phyloP scores from a whole-genome alignment of 2,888 invertebrate species.

The Clistopyga incitator region DNA sequence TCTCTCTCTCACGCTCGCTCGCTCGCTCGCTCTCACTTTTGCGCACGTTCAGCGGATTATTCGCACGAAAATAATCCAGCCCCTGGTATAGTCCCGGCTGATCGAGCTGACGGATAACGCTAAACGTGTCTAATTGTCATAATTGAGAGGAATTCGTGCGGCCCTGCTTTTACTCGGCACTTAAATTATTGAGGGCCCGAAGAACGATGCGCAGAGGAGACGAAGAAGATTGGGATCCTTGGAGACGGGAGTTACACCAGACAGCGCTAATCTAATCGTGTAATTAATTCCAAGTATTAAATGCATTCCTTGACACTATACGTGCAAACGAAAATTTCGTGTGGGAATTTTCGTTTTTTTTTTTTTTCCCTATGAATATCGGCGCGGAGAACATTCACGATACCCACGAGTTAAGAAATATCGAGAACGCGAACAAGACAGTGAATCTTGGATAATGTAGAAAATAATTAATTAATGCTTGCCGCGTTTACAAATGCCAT shows the following conservation, averaged over 20 bases:
- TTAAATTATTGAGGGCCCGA: background rate
- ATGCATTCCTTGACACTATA: slow-evolving; percentile 1
- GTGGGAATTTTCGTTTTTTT: background rate
- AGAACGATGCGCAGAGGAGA: background rate
- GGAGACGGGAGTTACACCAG: background rate
- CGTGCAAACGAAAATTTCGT: background rate
- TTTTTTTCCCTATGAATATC: background rate
- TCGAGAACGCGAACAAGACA: too few relatives aligned
- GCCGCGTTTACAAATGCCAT: background rate
- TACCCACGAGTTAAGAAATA: too few relatives aligned
- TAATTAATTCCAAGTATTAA: slow-evolving; percentile 38
- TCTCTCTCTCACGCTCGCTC: slow-evolving; percentile 41
- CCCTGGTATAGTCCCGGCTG: slow-evolving; percentile 18
- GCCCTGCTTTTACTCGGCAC: background rate
- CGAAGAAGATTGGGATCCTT: background rate
- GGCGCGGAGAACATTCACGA: too few relatives aligned
- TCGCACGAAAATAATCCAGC: slow-evolving; percentile 64
- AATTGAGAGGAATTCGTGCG: slow-evolving; percentile 56
- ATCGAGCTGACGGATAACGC: slow-evolving; percentile 62
- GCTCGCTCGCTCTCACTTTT: slow-evolving; percentile 14
- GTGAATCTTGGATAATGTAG: too few relatives aligned
- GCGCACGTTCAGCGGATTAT: slow-evolving; percentile 35
- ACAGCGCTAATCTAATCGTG: slow-evolving; percentile 40
- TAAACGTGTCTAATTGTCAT: slow-evolving; percentile 64
- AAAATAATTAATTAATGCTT: background rate